These are phyloP conservation scores for Orchesellides sinensis DNA, from an alignment of 2,888 invertebrate genomes.

Conservation along the genomic window DNA sequence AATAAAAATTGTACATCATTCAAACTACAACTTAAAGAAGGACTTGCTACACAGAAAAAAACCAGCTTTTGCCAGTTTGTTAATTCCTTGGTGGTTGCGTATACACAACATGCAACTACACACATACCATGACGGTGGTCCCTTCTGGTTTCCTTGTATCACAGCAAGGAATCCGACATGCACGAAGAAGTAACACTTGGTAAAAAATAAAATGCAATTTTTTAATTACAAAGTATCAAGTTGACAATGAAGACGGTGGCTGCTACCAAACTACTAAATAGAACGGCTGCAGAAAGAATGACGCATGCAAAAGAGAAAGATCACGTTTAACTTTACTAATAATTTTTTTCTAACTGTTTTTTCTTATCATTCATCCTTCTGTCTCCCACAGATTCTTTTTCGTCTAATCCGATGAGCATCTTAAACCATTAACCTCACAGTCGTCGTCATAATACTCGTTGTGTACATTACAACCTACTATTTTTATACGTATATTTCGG, in stretches of 20 bases:
- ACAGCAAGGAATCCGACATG: conserved; percentile 25
- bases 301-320: background rate
- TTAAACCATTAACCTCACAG: conserved; percentile 57
- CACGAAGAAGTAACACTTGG: conserved; percentile 14
- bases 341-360: background rate
- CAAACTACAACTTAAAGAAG: too few relatives aligned
- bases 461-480: background rate
- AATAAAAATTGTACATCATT: background rate
- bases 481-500: too few relatives aligned
- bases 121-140: conserved; percentile 36
- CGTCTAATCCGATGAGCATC: conserved; percentile 51
- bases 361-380: conserved; percentile 24
- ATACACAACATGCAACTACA: background rate
- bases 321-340: conserved; percentile 3
- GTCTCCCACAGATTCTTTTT: conserved; percentile 40
- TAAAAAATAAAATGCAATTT: conserved; percentile 21
- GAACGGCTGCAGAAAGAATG: background rate
- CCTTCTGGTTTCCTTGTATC: background rate
- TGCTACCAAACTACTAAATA: background rate
- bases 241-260: conserved; percentile 18
- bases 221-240: conserved; percentile 22
- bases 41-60: too few relatives aligned
- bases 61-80: conserved; percentile 28
- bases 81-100: background rate
- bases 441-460: background rate